Conservation (phyloP, 1,140 invertebrate species). For the Drosophila fuyamai region DNA sequence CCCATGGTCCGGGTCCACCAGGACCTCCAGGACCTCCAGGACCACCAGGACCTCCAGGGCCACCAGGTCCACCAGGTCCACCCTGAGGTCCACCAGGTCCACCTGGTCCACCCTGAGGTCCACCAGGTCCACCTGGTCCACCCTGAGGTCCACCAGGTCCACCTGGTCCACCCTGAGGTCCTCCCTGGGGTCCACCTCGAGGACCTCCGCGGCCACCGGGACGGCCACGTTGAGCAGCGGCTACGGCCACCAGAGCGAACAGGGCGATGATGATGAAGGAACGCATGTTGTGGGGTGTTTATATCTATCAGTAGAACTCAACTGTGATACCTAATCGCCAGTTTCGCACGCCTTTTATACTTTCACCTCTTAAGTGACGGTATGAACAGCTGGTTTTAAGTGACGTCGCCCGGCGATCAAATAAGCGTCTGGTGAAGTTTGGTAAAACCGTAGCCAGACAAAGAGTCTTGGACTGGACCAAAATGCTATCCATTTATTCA, state of each 20-base stretch:
- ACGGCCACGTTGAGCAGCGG: slow-evolving; percentile 28
- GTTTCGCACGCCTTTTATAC: slow-evolving; percentile 32
- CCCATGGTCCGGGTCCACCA: neutral
- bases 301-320: slow-evolving; percentile 9
- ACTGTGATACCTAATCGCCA: slow-evolving; percentile 11
- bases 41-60: neutral
- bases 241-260: slow-evolving; percentile 32
- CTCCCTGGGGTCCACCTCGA: neutral
- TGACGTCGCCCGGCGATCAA: slow-evolving; percentile 13
- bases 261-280: slow-evolving; percentile 24
- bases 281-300: slow-evolving; percentile 22
- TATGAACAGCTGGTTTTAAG: neutral
- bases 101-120: neutral
- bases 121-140: neutral
- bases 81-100: slow-evolving; percentile 11
- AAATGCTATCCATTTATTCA: slow-evolving; percentile 22
- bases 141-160: slow-evolving; percentile 1
- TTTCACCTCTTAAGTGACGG: neutral
- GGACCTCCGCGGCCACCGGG: no score
- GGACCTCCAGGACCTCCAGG: slow-evolving; percentile 4
- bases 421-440: slow-evolving; percentile 22
- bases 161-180: slow-evolving; percentile 2
- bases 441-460: slow-evolving; percentile 16
- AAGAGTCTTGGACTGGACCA: slow-evolving; percentile 10
- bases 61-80: neutral